phyloP scores from a whole-genome alignment of 2,113 vertebrate genomes.

The Hyla sarda region DNA sequence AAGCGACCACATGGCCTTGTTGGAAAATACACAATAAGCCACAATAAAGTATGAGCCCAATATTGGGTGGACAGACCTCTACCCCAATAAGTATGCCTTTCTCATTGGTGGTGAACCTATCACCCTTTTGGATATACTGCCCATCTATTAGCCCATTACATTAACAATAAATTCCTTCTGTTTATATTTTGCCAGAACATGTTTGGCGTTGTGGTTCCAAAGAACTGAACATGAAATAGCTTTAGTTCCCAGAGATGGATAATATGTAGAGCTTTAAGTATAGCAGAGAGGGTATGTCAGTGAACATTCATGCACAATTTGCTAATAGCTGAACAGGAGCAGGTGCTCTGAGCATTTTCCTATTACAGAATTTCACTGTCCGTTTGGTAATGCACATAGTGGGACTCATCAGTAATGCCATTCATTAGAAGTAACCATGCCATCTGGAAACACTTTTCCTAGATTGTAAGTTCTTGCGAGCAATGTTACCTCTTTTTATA shows the following conservation, averaged over 20 bases:
- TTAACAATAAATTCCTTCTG: too few species aligned
- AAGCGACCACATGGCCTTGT: too few species aligned
- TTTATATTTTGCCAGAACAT: not conserved
- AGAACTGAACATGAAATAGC: not conserved
- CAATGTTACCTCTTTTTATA: not conserved
- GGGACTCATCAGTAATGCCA: not conserved
- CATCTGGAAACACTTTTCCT: not conserved
- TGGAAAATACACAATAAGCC: too few species aligned
- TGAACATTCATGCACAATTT: not conserved
- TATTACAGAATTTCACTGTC: constrained; percentile 22
- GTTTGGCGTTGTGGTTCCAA: not conserved
- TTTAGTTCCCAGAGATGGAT: not conserved
- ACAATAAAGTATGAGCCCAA: too few species aligned
- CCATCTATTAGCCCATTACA: too few species aligned
- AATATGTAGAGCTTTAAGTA: not conserved
- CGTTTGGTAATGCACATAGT: not conserved
- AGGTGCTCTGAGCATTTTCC: not conserved
- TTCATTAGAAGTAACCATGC: constrained; percentile 1
- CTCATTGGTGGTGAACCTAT: too few species aligned
- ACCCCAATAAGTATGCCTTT: too few species aligned
- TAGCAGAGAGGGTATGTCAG: not conserved
- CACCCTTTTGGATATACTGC: too few species aligned
- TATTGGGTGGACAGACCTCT: too few species aligned
- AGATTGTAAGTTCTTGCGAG: not conserved
- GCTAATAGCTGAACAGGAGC: not conserved